Conservation (phyloP, 2,888 invertebrate genomes). For the Tridacna crocea region DNA sequence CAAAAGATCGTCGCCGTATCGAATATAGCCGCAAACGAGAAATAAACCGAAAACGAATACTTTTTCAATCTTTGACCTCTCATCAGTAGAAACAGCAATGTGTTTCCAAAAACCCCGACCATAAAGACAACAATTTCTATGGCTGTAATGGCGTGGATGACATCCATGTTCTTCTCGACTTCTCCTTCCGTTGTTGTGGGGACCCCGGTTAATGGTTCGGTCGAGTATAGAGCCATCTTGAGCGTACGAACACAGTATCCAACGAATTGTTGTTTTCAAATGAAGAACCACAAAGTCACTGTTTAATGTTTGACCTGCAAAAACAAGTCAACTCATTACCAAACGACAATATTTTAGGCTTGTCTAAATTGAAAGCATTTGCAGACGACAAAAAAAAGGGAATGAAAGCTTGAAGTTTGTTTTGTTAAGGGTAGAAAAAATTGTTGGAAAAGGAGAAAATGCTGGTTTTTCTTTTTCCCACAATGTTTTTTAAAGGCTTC, state of each 20-base stretch:
- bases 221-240: not conserved
- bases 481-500: not conserved
- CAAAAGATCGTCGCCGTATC: constrained; percentile 18
- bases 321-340: no score
- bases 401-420: not conserved
- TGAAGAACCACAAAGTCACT: no score
- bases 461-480: not conserved
- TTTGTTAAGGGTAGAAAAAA: not conserved
- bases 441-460: not conserved
- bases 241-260: no score
- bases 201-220: not conserved
- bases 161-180: not conserved
- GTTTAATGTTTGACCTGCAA: no score
- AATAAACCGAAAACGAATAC: constrained; percentile 25
- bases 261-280: no score
- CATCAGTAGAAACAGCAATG: constrained; percentile 16
- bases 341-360: no score
- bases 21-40: constrained; percentile 17
- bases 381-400: not conserved
- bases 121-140: not conserved
- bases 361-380: not conserved
- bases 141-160: not conserved
- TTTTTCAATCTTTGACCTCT: constrained; percentile 2
- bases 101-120: constrained; percentile 5
- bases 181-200: not conserved